Base-by-base conservation (phyloP, 2,888 invertebrate genomes). In the Sminthurides aquaticus region DNA sequence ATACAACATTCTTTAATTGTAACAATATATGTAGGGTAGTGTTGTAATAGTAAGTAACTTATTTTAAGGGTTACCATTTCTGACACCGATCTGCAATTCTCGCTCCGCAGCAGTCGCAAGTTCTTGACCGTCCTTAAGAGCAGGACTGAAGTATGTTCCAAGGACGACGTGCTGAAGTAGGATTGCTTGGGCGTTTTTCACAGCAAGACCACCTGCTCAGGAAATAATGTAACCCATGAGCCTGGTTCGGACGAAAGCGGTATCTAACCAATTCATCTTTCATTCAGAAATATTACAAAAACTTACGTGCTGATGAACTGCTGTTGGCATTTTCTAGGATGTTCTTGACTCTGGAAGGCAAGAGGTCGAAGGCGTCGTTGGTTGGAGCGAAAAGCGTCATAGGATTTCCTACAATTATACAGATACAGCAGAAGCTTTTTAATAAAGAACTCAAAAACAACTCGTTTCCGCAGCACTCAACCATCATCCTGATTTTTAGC, bases 351-450 rank as follows among this genome's bases (percentile, higher is more conserved):
- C 72, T 60, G 1, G 60, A 26, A n/a, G 72, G 72, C 61, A 74
- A 64, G 52, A 73, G 61, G 49, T 74, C 74, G 65, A 73, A 74
- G 49, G 72, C 74, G 49, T 75, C 75, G 67, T 75, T 74, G 3
- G 74, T 74, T 15, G 75, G 75, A 18, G 75, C 75, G 67, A 75
- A 75, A 27, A 75, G 67, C 49, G 75, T 75, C 58, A 75, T 71
- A 25, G 75, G 74, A 63, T 72, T 73, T 34, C 57, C 75, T 75
- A 59, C n/a, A 64, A 66, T 56, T 34, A 15, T 34, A 34, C n/a
- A n/a, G n/a, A n/a, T n/a, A n/a, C n/a, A n/a, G n/a, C n/a, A n/a
- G n/a, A n/a, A n/a, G n/a, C n/a, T n/a, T n/a, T n/a, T n/a, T n/a
- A n/a, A n/a, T n/a, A n/a, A n/a, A n/a, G n/a, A n/a, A n/a, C n/a